Conservation (phyloP, 2,797 vertebrate species). For the Peromyscus melanophrys region DNA sequence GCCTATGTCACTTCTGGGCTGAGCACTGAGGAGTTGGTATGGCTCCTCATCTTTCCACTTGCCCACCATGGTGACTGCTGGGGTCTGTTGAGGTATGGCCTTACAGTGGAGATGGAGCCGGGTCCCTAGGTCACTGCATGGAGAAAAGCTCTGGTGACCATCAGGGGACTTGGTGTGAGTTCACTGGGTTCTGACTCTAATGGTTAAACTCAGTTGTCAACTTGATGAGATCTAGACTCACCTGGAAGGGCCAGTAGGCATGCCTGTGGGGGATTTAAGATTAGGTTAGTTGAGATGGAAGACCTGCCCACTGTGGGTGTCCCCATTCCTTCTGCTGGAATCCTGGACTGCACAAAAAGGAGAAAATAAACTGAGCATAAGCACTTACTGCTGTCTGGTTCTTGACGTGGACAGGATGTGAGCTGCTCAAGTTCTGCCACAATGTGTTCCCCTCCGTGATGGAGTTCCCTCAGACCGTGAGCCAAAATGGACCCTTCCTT, state of each 20-base stretch:
- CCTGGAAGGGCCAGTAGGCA: neutral
- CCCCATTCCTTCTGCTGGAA: neutral
- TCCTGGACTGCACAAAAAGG: neutral
- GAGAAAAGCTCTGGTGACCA: neutral
- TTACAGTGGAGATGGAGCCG: neutral
- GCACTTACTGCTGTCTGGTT: neutral
- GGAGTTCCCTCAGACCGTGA: neutral
- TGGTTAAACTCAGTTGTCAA: neutral
- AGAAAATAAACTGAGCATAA: neutral
- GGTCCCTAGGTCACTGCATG: neutral
- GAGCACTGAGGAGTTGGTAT: no score
- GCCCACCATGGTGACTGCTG: neutral
- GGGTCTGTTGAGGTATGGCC: neutral
- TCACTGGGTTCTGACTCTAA: neutral
- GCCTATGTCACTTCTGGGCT: neutral
- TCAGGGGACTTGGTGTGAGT: neutral
- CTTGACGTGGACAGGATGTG: neutral
- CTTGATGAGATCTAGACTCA: neutral
- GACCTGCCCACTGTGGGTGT: neutral
- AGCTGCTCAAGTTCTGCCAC: neutral
- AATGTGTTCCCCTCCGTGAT: neutral
- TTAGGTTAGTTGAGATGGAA: neutral
- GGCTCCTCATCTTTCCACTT: neutral
- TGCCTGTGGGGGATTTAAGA: no score
- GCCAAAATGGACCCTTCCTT: neutral